These are phyloP conservation scores for Erebia aethiops DNA, from an alignment of 2,888 invertebrate species.

Conservation along the genomic window DNA sequence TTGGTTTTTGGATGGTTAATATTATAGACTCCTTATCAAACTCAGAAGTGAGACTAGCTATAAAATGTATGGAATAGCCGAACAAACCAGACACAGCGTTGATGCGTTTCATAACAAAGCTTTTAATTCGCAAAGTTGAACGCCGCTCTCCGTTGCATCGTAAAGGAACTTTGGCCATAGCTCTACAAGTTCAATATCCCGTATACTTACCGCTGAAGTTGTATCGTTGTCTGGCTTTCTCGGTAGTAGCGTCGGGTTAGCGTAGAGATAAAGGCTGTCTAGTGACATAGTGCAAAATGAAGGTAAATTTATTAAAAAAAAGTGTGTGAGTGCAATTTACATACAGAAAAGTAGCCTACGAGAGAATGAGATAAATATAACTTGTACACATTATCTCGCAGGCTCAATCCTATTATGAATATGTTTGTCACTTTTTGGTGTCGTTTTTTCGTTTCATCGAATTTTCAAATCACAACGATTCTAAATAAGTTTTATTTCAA, in stretches of 20 bases:
- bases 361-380: no score
- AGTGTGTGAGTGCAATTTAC: no score
- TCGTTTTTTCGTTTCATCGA: no score
- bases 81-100: constrained; percentile 8
- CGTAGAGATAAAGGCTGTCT: not conserved
- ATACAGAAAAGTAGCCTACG: no score
- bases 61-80: constrained; percentile 19
- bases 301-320: no score
- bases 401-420: no score
- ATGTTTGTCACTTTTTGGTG: no score
- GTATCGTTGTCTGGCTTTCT: not conserved
- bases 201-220: not conserved
- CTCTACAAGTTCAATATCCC: constrained; percentile 12
- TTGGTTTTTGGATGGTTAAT: constrained; percentile 11
- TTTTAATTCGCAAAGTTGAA: constrained; percentile 16
- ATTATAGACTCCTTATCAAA: not conserved
- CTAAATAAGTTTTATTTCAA: no score
- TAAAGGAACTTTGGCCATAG: constrained; percentile 13
- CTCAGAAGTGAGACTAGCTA: constrained; percentile 4
- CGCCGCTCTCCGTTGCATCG: constrained; percentile 1
- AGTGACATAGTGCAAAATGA: no score
- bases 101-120: constrained; percentile 14
- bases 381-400: no score
- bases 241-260: not conserved
- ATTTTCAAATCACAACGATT: no score